Base-by-base conservation (phyloP, 2,888 invertebrate species). In the Drepana falcataria region DNA sequence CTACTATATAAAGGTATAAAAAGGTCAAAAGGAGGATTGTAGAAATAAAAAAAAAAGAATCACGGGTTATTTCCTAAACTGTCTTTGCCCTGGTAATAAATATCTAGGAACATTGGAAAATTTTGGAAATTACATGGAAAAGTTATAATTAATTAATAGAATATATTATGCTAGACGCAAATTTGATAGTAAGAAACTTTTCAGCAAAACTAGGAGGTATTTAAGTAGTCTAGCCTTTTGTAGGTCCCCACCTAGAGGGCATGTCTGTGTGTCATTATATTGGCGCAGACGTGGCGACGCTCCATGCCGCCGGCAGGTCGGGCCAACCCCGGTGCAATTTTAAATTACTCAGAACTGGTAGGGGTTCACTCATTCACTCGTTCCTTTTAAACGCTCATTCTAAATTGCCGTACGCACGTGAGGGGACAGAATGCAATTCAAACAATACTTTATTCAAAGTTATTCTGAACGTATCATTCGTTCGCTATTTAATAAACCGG, bases 301-400 rank as follows among this genome's bases (percentile, higher is more conserved):
- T 37, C 65, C 66, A 59, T 59, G 66, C 59, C 76, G 69, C 68
- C 73, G 66, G 62, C 71, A 56, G 58, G 74, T 68, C 80, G 79
- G 70, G 78, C 59, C 70, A 70, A 73, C 81, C 81, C 80, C 68
- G 70, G 66, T 75, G 83, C 81, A 86, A 86, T 87, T 85, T 81
- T 65, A 83, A 85, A 87, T 85, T 83, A 84, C 83, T 73, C 71
- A 66, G 77, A 75, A 81, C 71, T 65, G 21, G 65, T 77, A 76
- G 79, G 82, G 71, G 74, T 63, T 66, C 62, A 68, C 56, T 73
- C 74, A 71, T 73, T 73, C 68, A 71, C 65, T 73, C 68, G 63
- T 69, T 74, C 70, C 71, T 75, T 80, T 78, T 69, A 72, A 72
- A 79, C 70, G 68, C 70, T 71, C 73, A 68, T 75, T 79, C 66